Evolutionary conservation across 2,113 vertebrate species (phyloP), one percentile per base, ranked within the genome.

Genomic region (Petromus typicus): DNA sequence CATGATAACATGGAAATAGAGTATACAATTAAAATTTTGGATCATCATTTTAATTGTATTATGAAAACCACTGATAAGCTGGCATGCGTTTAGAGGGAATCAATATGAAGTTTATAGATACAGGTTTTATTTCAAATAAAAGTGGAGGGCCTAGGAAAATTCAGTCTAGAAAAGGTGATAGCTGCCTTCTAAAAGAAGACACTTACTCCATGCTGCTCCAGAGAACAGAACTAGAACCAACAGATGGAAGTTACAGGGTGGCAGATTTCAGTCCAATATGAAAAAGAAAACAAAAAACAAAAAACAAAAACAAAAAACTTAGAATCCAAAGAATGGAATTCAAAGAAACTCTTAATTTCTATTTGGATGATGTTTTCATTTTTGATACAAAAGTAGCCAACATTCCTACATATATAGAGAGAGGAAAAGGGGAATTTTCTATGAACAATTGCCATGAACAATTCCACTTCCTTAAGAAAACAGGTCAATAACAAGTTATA

Each of bases 201-300:
- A 96, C 89, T 95, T 96, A 96, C 91, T 96, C 96, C 92, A 96
- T 85, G 94, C 90, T 97, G 96, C 88, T 95, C 96, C 93, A 96
- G 96, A 97, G 91, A 97, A 97, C 84, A 97, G 92, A 96, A 97
- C 92, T 94, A 96, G 92, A 97, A 96, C 83, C 96, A 97, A 96
- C 92, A 95, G 93, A 90, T 96, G 90, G 84, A 97, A 95, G 92
- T 92, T 92, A 94, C 71, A 80, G 93, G 92, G 93, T 97, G 95
- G 90, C 92, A 96, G 96, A 97, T 91, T 96, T 93, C 95, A 97
- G 96, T 95, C 96, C 96, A 96, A 96, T 97, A 96, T 96, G 93
- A 93, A 96, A 97, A 96, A 96, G 96, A 96, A 94, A 97, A 93
- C 86, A 89, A 95, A 90, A 76, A 69, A 64, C 30, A 90, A 91